Conservation (phyloP, 2,888 invertebrate genomes). For the Seira musarum region DNA sequence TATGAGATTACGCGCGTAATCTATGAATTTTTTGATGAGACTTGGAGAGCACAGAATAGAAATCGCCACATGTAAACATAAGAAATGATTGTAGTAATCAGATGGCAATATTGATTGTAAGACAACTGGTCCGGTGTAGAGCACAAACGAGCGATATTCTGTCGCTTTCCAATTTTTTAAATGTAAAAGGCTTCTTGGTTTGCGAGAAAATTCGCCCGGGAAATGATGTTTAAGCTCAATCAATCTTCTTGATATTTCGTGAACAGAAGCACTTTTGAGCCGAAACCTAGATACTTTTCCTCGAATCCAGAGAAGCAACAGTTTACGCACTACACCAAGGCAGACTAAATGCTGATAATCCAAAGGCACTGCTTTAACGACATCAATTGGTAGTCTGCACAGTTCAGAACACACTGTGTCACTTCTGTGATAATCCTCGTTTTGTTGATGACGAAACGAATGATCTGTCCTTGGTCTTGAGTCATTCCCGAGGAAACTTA, state of each 20-base stretch:
- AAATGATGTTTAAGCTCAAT: conserved; percentile 7
- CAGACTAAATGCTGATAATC: conserved; percentile 62
- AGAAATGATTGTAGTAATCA: conserved; percentile 52
- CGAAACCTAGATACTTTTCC: conserved; percentile 18
- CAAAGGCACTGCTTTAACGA: conserved; percentile 45
- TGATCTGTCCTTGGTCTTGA: neutral
- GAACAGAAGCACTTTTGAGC: neutral
- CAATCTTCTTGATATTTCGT: conserved; percentile 33
- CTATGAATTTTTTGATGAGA: neutral
- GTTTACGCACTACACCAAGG: conserved; percentile 54
- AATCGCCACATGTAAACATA: conserved; percentile 34
- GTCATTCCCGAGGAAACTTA: conserved; percentile 4
- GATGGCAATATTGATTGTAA: conserved; percentile 55
- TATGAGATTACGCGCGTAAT: too few species aligned
- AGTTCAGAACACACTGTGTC: conserved; percentile 29
- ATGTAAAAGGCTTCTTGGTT: conserved; percentile 66
- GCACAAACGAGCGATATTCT: conserved; percentile 68
- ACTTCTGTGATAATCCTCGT: conserved; percentile 21
- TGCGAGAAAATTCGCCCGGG: conserved; percentile 67
- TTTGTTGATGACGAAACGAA: neutral
- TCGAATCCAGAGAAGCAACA: conserved; percentile 33
- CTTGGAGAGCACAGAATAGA: neutral
- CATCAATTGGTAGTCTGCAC: conserved; percentile 23
- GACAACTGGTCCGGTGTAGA: conserved; percentile 69
- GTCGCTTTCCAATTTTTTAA: conserved; percentile 70